Evolutionary conservation across 2,797 vertebrate genomes (phyloP).

Genomic region (Pogonophryne albipinna): DNA sequence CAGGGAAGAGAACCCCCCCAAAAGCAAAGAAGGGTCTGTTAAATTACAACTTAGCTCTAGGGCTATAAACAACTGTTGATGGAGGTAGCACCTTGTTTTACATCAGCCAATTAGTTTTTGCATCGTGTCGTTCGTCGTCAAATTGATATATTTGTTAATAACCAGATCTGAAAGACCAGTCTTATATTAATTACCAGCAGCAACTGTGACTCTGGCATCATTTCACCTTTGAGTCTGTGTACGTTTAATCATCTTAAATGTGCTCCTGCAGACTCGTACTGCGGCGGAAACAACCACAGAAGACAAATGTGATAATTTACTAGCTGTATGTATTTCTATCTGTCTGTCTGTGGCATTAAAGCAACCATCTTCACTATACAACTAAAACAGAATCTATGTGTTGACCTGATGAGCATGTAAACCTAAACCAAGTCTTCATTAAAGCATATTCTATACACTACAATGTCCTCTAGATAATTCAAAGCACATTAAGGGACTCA

Average conservation of each 20-base stretch:
- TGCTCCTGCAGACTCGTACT: too few species aligned
- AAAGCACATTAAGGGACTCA: constrained; percentile 2
- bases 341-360: too few species aligned
- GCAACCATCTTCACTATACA: too few species aligned
- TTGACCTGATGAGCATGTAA: not conserved
- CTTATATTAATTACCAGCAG: too few species aligned
- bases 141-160: not conserved
- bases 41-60: not conserved
- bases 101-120: not conserved
- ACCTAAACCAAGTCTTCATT: not conserved
- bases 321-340: too few species aligned
- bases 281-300: too few species aligned
- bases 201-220: too few species aligned
- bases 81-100: not conserved
- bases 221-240: too few species aligned
- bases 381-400: not conserved
- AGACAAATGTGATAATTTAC: too few species aligned
- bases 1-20: too few species aligned
- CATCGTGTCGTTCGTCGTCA: not conserved
- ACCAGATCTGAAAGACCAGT: not conserved
- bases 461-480: not conserved
- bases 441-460: not conserved
- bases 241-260: too few species aligned
- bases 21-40: not conserved
- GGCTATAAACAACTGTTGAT: not conserved